Percentiles rank a stretch among this genome's conserved stretches.
Evolutionary conservation across 2,888 invertebrate genomes (phyloP).

Genomic region (Fabriciana adippe): DNA sequence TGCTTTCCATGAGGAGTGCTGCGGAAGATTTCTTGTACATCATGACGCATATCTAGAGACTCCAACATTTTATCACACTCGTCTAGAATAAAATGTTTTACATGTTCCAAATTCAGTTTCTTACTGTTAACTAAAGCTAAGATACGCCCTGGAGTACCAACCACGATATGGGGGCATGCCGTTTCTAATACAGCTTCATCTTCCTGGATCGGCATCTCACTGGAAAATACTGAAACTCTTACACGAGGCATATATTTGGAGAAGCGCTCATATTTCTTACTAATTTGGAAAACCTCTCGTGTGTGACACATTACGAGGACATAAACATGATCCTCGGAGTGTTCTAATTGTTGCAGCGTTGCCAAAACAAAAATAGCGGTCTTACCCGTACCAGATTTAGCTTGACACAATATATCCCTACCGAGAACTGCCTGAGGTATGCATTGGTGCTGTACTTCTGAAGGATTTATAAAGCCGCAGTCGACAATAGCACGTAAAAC

Average conservation of each 20-base stretch:
- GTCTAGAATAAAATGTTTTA: constrained; percentile 99
- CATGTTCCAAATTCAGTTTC: constrained; percentile 95
- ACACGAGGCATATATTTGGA: constrained; percentile 98
- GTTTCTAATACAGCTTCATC: constrained; percentile 98
- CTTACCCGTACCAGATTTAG: constrained; percentile 99
- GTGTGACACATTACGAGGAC: constrained; percentile 99
- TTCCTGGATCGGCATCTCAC: constrained; percentile 97
- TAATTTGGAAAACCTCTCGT: constrained; percentile 99
- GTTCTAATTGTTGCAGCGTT: constrained; percentile 98
- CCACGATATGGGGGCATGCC: constrained; percentile 99
- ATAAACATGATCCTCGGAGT: constrained; percentile 97
- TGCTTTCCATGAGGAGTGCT: constrained; percentile 99
- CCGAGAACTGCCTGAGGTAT: constrained; percentile 99
- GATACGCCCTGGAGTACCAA: constrained; percentile 99
- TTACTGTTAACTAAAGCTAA: constrained; percentile 96
- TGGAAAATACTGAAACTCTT: constrained; percentile 99
- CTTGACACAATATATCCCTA: constrained; percentile 99
- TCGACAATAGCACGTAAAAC: constrained; percentile 98
- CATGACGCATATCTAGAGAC: constrained; percentile 97
- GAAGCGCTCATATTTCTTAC: constrained; percentile 99
- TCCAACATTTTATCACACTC: constrained; percentile 99
- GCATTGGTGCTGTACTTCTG: constrained; percentile 99
- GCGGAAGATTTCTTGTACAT: constrained; percentile 99
- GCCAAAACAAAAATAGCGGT: constrained; percentile 99
- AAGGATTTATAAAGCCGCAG: constrained; percentile 99